Base-by-base conservation (phyloP, 2,888 invertebrate genomes). In the Achlya flavicornis region DNA sequence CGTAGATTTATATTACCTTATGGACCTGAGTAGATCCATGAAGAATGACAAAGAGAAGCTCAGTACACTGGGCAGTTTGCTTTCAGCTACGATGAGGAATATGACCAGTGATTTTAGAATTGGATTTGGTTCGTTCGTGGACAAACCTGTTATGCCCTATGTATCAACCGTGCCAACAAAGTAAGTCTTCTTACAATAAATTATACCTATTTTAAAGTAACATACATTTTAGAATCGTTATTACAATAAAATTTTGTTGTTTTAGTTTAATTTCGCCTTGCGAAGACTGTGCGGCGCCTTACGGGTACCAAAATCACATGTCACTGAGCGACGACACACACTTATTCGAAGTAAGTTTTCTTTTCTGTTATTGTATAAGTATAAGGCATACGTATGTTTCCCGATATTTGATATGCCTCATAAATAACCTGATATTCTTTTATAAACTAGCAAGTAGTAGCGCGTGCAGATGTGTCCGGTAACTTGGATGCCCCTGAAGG, bases 11-110 rank as follows among this genome's bases (percentile, higher is more conserved):
- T 99, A 99, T 91, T 99, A 99, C 87, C 96, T 99, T 81, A 99
- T 99, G 99, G 99, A 99, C 92, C 95, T 99, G 80, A 99, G 99
- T 79, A 97, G 98, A 89, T 99, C 99, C 63, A 99, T 99, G 99
- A 96, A 97, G 84, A 99, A 99, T 88, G 99, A 99, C 88, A 99
- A 99, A 84, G 97, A 97, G 71, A 99, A 99, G 84, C 94, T 99
- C 43, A 99, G 99, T 32, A 95, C 95, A 14, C 93, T 98, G 67
- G 98, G 98, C 14, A 95, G 96, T 84, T 88, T 96, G 68, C 92
- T 98, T n/a, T 97, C 98, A 0, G 95, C 95, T 67, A 96, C 97
- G 61, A 99, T 99, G 99, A 96, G 95, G 77, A 97, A 97, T 74
- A 97, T 99, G 69, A 99, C 99, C 0, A 97, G 97, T 1, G 98